phyloP scores from a whole-genome alignment of 2,797 vertebrate genomes.

The Spondyliosoma cantharus region DNA sequence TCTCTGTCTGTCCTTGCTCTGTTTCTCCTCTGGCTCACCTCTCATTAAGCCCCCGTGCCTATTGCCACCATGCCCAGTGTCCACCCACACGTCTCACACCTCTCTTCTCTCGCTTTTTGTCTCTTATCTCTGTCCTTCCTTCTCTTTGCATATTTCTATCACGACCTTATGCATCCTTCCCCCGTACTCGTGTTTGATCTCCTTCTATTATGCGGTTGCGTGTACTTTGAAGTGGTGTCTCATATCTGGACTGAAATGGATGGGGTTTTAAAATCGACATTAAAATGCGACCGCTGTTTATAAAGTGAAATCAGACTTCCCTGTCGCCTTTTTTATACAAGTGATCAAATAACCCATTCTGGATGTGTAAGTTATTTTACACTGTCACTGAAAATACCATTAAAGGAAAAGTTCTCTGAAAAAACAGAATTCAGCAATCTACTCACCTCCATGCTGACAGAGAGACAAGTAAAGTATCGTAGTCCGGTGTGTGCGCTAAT shows the following conservation, averaged over 20 bases:
- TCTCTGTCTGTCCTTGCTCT: constrained; percentile 75
- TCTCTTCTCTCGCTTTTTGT: constrained; percentile 63
- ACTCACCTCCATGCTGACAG: too few relatives aligned
- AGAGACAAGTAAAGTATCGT: too few relatives aligned
- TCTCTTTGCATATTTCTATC: constrained; percentile 47
- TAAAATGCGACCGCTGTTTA: background rate
- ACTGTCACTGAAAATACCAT: background rate
- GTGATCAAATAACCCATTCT: background rate
- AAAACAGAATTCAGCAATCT: too few relatives aligned
- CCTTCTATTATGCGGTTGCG: background rate
- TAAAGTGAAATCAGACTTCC: background rate
- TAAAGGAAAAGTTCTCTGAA: too few relatives aligned
- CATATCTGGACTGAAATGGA: background rate
- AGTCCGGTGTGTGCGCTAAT: too few relatives aligned
- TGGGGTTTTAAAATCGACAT: background rate
- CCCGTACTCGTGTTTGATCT: constrained; percentile 1
- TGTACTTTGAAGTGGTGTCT: background rate
- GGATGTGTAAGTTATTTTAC: background rate
- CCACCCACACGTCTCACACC: constrained; percentile 82
- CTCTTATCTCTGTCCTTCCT: constrained; percentile 67
- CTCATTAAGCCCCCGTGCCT: constrained; percentile 82
- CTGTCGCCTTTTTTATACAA: too few relatives aligned
- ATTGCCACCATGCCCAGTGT: constrained; percentile 78
- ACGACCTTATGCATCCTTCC: constrained; percentile 14
- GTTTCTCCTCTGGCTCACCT: constrained; percentile 85